These are phyloP conservation scores for Montifringilla adamsi DNA, from an alignment of 2,113 vertebrate species.

Conservation along the genomic window DNA sequence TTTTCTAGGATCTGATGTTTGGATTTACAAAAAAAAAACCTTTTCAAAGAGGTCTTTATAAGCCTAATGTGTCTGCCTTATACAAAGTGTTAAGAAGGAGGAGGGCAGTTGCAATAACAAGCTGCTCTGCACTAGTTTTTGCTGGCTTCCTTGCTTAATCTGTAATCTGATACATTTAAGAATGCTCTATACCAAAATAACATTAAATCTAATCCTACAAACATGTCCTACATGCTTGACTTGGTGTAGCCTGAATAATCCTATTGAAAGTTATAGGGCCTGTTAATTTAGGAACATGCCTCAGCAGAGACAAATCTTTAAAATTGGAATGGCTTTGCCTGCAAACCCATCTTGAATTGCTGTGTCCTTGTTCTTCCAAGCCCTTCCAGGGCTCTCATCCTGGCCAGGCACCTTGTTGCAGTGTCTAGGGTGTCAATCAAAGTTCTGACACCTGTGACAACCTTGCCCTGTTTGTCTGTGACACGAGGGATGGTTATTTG, in stretches of 20 bases:
- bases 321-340: not conserved
- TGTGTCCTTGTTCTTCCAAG: not conserved
- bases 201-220: not conserved
- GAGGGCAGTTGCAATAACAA: not conserved
- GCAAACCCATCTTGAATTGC: not conserved
- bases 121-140: not conserved
- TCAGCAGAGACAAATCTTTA: not conserved
- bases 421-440: not conserved
- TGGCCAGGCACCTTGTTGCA: not conserved
- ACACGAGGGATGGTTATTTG: not conserved
- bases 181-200: not conserved
- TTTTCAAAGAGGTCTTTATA: not conserved
- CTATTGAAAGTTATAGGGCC: not conserved
- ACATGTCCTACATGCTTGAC: not conserved
- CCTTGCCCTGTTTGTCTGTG: not conserved
- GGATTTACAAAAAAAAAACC: not conserved
- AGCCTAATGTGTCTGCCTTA: not conserved
- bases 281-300: not conserved
- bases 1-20: not conserved
- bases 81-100: not conserved
- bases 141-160: not conserved
- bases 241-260: not conserved
- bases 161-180: constrained; percentile 3
- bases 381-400: not conserved
- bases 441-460: not conserved